These are phyloP conservation scores for Chiroxiphia lanceolata DNA, from an alignment of 2,797 vertebrate genomes.

Conservation along the genomic window DNA sequence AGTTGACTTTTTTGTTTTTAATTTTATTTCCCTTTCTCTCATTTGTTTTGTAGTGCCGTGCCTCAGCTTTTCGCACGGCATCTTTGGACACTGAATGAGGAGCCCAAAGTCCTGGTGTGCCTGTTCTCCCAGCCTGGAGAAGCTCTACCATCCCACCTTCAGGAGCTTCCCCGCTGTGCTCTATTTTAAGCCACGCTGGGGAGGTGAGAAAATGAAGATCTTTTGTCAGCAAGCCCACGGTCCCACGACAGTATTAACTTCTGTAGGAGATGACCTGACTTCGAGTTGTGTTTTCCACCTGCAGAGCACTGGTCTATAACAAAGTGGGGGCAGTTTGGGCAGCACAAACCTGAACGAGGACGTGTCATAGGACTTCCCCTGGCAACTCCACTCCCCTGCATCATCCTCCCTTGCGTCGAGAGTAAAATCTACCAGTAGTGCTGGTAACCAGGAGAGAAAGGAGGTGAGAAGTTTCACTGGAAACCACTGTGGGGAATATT, in stretches of 20 bases:
- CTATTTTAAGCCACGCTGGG: background rate
- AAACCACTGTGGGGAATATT: background rate
- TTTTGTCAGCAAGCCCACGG: background rate
- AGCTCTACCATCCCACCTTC: background rate
- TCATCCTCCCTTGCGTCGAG: rapidly evolving
- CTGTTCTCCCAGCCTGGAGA: background rate
- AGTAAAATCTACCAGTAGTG: background rate
- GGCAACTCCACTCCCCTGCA: background rate
- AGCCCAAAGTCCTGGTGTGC: background rate
- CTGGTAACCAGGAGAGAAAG: background rate
- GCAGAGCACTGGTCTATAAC: background rate
- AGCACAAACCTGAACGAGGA: background rate
- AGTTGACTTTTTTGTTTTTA: background rate
- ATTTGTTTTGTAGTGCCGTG: rapidly evolving
- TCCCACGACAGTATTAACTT: too few species aligned
- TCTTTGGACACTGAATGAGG: background rate
- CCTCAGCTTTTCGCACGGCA: background rate
- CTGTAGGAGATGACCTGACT: background rate
- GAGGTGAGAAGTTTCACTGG: background rate
- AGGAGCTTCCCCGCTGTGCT: background rate
- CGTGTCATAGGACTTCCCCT: background rate
- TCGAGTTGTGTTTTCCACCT: background rate
- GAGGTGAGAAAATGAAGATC: background rate
- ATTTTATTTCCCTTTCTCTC: background rate
- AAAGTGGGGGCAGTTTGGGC: background rate